A percentile compares a stretch with the other conserved stretches of the same genome.
Evolutionary conservation across 2,797 vertebrate genomes (phyloP).

Genomic region (Takifugu ocellatus): DNA sequence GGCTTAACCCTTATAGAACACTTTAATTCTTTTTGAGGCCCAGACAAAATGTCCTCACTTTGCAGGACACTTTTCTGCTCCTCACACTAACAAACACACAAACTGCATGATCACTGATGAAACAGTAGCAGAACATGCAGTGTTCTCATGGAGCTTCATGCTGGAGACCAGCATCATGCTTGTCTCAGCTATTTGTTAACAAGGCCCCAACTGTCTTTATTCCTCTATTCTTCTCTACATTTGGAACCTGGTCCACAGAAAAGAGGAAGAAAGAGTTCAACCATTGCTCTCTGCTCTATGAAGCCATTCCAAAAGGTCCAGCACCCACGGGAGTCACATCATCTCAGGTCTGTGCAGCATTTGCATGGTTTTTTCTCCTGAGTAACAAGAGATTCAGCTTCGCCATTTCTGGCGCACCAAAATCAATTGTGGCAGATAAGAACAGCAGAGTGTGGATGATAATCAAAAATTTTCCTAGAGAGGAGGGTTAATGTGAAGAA

Average conservation of each 20-base stretch:
- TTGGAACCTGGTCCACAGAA: conserved; percentile 12
- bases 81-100: conserved; percentile 15
- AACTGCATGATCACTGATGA: conserved; percentile 43
- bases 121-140: too few species aligned
- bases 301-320: conserved; percentile 37
- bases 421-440: conserved; percentile 58
- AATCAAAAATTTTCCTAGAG: conserved; percentile 51
- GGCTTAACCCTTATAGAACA: too few species aligned
- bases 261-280: conserved; percentile 23
- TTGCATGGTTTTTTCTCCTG: conserved; percentile 44
- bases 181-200: conserved; percentile 21
- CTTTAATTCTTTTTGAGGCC: too few species aligned
- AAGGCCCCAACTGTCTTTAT: conserved; percentile 1
- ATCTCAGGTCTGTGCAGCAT: conserved; percentile 36
- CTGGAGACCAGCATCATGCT: conserved; percentile 27
- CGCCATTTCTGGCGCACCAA: conserved; percentile 43
- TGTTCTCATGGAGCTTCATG: conserved; percentile 1
- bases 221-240: conserved; percentile 21
- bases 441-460: conserved; percentile 50
- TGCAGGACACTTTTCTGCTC: too few species aligned
- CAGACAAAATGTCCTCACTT: too few species aligned
- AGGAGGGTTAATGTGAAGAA: conserved; percentile 57
- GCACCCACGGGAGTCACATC: conserved; percentile 28
- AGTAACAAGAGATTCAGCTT: conserved; percentile 49
- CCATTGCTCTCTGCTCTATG: conserved; percentile 23